Base-by-base conservation (phyloP, 2,113 vertebrate species). In the Paradoxurus hermaphroditus region DNA sequence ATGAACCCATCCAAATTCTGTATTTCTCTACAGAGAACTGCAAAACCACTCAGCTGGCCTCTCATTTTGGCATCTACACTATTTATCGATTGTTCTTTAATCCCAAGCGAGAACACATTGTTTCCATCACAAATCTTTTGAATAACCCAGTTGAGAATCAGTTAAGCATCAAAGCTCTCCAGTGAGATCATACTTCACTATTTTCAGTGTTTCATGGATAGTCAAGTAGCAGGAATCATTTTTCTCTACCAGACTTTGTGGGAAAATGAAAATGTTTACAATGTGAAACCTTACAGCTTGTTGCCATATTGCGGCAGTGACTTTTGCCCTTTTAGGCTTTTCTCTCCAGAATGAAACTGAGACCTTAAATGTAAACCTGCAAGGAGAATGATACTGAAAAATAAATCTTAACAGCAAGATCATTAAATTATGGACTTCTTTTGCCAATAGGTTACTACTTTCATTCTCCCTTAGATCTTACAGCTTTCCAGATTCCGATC, bases 221-320 rank as follows among this genome's bases (percentile, higher is more conserved):
- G 98, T 85, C 94, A 91, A 93, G 94, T 81, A 94, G 44, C 89
- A 88, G 93, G 51, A 94, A 97, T 96, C 94, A 98, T 94, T 98
- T 98, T 98, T 95, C 83, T 96, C 91, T 68, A 98, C 92, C 87
- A 92, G 84, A 95, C 70, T 97, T 98, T 97, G 96, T 95, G 86
- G 96, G 92, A 95, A 97, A 98, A 98, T 95, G 97, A 95, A 97
- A 98, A 97, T 97, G 65, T 98, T 98, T 97, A 96, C 51, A 96
- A 72, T 97, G 62, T 97, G 90, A 96, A 90, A 91, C 79, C 98
- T 98, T 97, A 97, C 65, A 51, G 56, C 83, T 95, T 98, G 34
- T 97, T 98, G 97, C 98, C 96, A 81, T 97, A 97, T 90, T 98
- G 97, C 94, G 62, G 39, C 96, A 67, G 86, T 63, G 86, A n/a